These are phyloP conservation scores for Tenrec ecaudatus DNA, from an alignment of 2,113 vertebrate species.

Conservation along the genomic window DNA sequence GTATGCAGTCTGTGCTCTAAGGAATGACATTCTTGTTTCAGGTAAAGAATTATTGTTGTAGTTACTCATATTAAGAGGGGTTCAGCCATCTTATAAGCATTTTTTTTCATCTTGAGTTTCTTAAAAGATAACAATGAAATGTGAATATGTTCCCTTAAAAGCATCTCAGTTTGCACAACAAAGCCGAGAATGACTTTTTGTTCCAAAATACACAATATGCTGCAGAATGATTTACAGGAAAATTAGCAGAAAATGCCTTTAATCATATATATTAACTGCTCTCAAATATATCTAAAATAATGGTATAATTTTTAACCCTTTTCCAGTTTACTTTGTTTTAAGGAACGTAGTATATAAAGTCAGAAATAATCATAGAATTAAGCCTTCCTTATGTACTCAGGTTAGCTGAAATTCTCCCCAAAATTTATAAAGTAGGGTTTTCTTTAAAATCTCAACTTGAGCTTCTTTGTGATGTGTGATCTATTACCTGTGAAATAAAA, in stretches of 20 bases:
- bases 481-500: conserved; percentile 32
- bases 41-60: conserved; percentile 86
- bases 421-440: conserved; percentile 45
- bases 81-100: conserved; percentile 10
- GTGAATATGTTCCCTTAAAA: background rate
- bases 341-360: background rate
- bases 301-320: conserved; percentile 14
- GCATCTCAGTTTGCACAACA: conserved; percentile 11
- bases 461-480: background rate
- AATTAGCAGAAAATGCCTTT: conserved; percentile 28
- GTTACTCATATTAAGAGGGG: conserved; percentile 35
- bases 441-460: conserved; percentile 42
- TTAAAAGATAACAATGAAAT: conserved; percentile 28
- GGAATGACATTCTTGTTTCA: conserved; percentile 99
- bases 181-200: conserved; percentile 48
- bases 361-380: conserved; percentile 6
- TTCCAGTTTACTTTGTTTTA: background rate
- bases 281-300: background rate
- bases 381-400: background rate
- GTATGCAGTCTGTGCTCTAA: conserved; percentile 96
- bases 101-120: background rate
- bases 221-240: conserved; percentile 34
- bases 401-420: conserved; percentile 54
- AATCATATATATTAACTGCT: conserved; percentile 17
- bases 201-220: conserved; percentile 46